phyloP scores from a whole-genome alignment of 2,113 vertebrate genomes.

The Pelvicachromis taeniatus region DNA sequence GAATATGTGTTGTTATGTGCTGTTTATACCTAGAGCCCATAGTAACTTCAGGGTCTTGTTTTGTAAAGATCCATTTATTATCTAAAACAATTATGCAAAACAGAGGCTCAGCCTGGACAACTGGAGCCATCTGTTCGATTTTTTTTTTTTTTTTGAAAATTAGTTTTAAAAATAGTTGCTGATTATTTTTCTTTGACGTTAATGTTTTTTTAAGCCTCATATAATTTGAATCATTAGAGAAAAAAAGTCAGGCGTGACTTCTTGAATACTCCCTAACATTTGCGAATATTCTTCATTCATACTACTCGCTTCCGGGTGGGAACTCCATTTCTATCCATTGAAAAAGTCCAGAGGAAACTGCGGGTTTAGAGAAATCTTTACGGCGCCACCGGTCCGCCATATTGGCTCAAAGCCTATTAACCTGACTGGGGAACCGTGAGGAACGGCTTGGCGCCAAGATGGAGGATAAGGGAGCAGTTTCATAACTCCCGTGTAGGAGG shows the following conservation, averaged over 20 bases:
- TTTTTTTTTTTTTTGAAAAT: background rate
- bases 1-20: background rate
- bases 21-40: background rate
- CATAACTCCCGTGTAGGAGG: conserved; percentile 68
- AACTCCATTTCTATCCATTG: background rate
- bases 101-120: background rate
- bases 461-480: conserved; percentile 65
- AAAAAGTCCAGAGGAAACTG: conserved; percentile 49
- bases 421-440: background rate
- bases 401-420: conserved; percentile 55
- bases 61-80: background rate
- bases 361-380: background rate
- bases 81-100: background rate
- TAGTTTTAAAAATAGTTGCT: background rate
- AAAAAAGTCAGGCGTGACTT: background rate
- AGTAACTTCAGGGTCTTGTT: background rate
- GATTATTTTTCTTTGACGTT: background rate
- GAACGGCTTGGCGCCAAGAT: conserved; percentile 60
- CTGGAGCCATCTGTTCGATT: background rate
- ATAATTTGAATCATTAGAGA: background rate
- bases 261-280: background rate
- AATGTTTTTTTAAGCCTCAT: background rate
- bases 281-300: background rate
- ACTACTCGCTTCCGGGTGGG: background rate
- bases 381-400: conserved; percentile 48